phyloP scores from a whole-genome alignment of 2,113 vertebrate species.

The Phaethornis superciliosus region DNA sequence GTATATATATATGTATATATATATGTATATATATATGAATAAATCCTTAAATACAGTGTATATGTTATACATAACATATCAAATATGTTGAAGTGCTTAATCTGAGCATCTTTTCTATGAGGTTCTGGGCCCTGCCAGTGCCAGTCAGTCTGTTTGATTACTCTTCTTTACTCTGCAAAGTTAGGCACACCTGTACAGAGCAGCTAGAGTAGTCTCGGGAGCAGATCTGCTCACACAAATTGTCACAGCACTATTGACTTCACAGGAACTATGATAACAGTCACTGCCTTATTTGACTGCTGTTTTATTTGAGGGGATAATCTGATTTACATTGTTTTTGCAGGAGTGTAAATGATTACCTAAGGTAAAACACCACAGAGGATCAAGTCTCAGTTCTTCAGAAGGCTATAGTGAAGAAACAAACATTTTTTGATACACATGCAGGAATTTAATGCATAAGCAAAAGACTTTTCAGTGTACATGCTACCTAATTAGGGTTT shows the following conservation, averaged over 20 bases:
- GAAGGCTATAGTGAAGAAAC: background rate
- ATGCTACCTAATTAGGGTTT: background rate
- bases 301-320: background rate
- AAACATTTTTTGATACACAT: background rate
- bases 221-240: background rate
- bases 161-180: background rate
- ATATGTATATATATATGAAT: too few species aligned
- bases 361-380: background rate
- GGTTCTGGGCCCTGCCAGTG: background rate
- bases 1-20: too few species aligned
- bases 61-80: background rate
- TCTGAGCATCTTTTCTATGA: accelerated
- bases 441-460: background rate
- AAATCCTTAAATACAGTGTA: too few species aligned
- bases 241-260: background rate
- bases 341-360: background rate
- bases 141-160: background rate
- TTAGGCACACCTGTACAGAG: background rate
- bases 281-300: background rate
- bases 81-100: background rate
- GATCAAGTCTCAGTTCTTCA: background rate
- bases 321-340: background rate
- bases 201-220: background rate
- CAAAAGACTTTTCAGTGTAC: background rate
- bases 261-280: background rate